phyloP scores from a whole-genome alignment of 2,888 invertebrate genomes.

The Athalia cordata region DNA sequence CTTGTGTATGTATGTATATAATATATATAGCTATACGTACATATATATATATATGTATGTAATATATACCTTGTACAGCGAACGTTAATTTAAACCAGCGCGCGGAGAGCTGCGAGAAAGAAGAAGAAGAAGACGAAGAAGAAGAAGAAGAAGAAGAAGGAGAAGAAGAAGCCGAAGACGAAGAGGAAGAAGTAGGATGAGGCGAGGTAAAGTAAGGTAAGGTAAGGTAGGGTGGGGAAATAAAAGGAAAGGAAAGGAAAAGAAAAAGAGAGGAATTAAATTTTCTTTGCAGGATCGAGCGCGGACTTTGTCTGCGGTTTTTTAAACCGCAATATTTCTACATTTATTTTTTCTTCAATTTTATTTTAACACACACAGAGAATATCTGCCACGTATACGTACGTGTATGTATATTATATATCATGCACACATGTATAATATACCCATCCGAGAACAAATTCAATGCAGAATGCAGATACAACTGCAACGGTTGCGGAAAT shows the following conservation, averaged over 20 bases:
- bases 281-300: conserved; percentile 41
- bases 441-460: background rate
- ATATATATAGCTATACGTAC: background rate
- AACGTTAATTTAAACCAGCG: conserved; percentile 48
- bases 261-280: conserved; percentile 39
- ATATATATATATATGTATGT: conserved; percentile 8
- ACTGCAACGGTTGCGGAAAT: conserved; percentile 6
- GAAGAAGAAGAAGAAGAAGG: conserved; percentile 42
- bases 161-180: conserved; percentile 21
- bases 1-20: background rate
- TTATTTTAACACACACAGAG: background rate
- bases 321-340: conserved; percentile 23
- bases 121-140: conserved; percentile 34
- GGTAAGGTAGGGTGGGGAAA: conserved; percentile 5
- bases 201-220: conserved; percentile 35
- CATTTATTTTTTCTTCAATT: background rate
- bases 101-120: conserved; percentile 23
- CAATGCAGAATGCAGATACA: background rate
- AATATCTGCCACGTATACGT: background rate
- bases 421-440: background rate
- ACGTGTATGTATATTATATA: background rate
- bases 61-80: background rate
- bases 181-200: conserved; percentile 17
- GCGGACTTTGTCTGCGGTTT: conserved; percentile 42
- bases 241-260: conserved; percentile 49